Conservation (phyloP, 2,888 invertebrate genomes). For the Marronus borbonicus region DNA sequence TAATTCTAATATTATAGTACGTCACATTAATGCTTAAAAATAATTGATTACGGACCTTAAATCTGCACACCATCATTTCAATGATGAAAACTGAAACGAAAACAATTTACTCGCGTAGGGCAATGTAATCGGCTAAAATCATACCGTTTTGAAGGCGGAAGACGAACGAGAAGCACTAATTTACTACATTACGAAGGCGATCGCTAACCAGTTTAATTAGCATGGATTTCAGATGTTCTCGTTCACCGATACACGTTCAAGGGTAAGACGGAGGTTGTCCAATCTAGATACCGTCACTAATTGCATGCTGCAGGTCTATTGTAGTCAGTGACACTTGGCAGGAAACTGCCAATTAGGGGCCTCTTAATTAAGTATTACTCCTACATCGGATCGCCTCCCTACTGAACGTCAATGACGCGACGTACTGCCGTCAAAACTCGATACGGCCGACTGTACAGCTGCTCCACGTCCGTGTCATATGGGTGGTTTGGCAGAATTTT, state of each 20-base stretch:
- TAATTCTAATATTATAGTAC: neutral
- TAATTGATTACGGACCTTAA: too few relatives aligned
- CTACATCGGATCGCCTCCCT: conserved; percentile 60
- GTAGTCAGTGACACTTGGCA: conserved; percentile 62
- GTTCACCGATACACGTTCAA: conserved; percentile 28
- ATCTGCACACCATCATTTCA: too few relatives aligned
- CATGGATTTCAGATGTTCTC: conserved; percentile 33
- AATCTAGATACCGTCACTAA: conserved; percentile 57
- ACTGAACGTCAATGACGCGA: conserved; percentile 48
- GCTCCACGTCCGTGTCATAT: conserved; percentile 62
- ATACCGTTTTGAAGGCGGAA: neutral
- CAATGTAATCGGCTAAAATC: neutral
- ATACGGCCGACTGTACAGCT: conserved; percentile 61
- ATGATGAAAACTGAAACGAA: too few relatives aligned
- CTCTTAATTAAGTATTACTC: conserved; percentile 64
- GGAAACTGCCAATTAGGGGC: conserved; percentile 66
- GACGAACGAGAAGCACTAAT: neutral
- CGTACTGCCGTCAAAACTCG: conserved; percentile 48
- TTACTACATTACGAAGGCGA: conserved; percentile 10
- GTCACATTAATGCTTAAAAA: too few relatives aligned
- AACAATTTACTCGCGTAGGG: too few relatives aligned
- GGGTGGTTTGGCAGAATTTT: conserved; percentile 65
- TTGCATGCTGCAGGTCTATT: conserved; percentile 59
- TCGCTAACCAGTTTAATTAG: conserved; percentile 38
- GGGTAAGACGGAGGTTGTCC: conserved; percentile 52